Evolutionary conservation across 2,888 invertebrate species (phyloP), one percentile per base, ranked within the genome.

Genomic region (Hypercompe scribonia): DNA sequence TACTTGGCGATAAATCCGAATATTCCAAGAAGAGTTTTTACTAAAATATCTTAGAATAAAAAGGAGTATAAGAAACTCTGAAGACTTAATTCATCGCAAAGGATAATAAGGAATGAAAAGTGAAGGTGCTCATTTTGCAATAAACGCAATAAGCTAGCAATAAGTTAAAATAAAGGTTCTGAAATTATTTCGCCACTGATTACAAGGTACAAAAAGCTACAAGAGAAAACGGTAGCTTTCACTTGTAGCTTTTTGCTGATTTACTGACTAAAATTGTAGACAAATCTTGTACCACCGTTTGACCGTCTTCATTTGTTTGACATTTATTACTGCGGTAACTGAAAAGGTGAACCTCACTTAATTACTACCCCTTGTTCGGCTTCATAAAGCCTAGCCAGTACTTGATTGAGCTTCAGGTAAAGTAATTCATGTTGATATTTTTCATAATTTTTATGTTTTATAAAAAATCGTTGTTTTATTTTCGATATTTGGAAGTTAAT

Each of bases 331-430:
- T 54, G 54, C n/a, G n/a, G 50, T 50, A n/a, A 15, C 46, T 68
- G 34, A 68, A 68, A 68, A 50, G 68, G 34, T 68, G n/a, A 24
- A 34, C 11, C 46, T 50, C 13, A n/a, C 13, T 67, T 67, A 67
- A 67, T 67, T 50, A 24, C 0, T 13, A 24, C 31, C 50, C 7
- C 11, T 46, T 33, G 66, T 46, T 67, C 66, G 50, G 33, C 24
- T n/a, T 66, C 7, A 50, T 31, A 13, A 24, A 24, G 24, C 5
- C 24, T 50, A 33, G 33, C 33, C n/a, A 46, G 24, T 13, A 13
- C 28, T 67, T 67, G n/a, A 50, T n/a, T 24, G 33, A 24, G 15
- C 28, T 21, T 65, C 28, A 31, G 61, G 31, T 18, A 5, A 61
- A 61, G 5, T 15, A 58, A 58, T 58, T 10, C 15, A 13, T 58